phyloP scores from a whole-genome alignment of 2,113 vertebrate species.

The Benitochromis conjunctus region DNA sequence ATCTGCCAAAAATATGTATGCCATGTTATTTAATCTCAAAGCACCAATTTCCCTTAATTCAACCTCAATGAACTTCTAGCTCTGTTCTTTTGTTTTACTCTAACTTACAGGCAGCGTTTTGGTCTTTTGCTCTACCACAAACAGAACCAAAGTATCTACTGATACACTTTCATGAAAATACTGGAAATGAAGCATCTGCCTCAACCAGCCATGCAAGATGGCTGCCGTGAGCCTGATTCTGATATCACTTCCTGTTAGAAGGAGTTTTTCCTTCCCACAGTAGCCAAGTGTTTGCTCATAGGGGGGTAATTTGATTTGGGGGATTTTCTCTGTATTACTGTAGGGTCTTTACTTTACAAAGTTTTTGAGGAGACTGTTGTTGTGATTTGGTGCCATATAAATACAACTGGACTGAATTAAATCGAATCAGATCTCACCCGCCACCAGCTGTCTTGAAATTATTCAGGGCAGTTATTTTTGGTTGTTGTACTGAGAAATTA shows the following conservation, averaged over 20 bases:
- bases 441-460: neutral
- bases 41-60: neutral
- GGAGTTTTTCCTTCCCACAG: neutral
- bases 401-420: neutral
- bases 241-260: neutral
- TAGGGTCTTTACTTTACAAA: accelerated
- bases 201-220: neutral
- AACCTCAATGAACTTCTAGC: neutral
- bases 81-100: accelerated
- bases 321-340: neutral
- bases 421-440: neutral
- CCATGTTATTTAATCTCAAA: neutral
- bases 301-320: neutral
- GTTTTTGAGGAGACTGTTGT: neutral
- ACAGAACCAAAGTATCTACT: neutral
- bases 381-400: neutral
- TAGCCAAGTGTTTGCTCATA: accelerated
- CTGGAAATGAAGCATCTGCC: neutral
- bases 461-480: neutral
- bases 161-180: neutral
- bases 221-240: neutral
- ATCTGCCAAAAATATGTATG: neutral
- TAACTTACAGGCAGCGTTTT: neutral
- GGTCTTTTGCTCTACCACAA: neutral
- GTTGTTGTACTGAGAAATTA: neutral